Evolutionary conservation across 2,888 invertebrate genomes (phyloP).

Genomic region (Callimorpha dominula): DNA sequence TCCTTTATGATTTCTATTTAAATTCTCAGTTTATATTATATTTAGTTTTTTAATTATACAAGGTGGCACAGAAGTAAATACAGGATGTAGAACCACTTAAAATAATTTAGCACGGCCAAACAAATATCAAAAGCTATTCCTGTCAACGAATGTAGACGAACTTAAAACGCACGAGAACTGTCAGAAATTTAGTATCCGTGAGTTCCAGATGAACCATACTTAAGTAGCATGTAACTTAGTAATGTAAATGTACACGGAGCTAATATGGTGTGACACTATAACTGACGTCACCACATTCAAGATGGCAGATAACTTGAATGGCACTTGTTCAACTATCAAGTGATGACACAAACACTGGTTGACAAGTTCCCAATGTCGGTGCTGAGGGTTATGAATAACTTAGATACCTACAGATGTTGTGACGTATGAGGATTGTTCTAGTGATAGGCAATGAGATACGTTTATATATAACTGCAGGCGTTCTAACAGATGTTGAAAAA

Average conservation of each 20-base stretch:
- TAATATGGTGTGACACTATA: slow-evolving; percentile 6
- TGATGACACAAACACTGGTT: slow-evolving; percentile 3
- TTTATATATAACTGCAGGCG: not conserved
- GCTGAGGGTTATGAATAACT: not conserved
- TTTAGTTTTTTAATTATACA: too few relatives aligned
- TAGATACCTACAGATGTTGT: not conserved
- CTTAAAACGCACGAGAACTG: not conserved
- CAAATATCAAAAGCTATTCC: not conserved
- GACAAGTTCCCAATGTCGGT: slow-evolving; percentile 2
- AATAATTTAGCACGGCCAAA: not conserved
- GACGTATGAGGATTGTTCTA: not conserved
- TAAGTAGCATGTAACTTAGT: not conserved
- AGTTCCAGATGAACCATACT: not conserved
- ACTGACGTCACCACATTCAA: slow-evolving; percentile 13
- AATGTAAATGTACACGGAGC: not conserved
- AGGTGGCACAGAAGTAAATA: too few relatives aligned
- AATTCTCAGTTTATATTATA: too few relatives aligned
- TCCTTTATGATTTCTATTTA: too few relatives aligned
- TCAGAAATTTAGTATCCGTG: not conserved
- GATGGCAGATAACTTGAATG: slow-evolving; percentile 10
- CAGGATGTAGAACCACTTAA: too few relatives aligned
- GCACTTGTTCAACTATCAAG: slow-evolving; percentile 16
- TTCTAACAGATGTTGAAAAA: too few relatives aligned
- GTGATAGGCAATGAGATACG: not conserved
- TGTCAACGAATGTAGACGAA: not conserved